These are phyloP conservation scores for Coptodon rendalli DNA, from an alignment of 2,113 vertebrate genomes.

Conservation along the genomic window DNA sequence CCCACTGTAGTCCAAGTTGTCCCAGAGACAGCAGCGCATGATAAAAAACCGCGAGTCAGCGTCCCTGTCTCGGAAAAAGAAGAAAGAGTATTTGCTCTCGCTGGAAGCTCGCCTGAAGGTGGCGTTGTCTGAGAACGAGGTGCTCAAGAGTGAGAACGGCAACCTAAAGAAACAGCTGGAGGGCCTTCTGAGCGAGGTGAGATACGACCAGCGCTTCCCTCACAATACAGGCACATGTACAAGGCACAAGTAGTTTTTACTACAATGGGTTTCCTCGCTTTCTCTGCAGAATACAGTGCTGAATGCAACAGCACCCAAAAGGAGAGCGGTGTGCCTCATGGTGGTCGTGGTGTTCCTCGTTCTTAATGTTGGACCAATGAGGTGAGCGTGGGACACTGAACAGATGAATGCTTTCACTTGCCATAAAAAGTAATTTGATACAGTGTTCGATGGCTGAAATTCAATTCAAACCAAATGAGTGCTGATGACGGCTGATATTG, in stretches of 20 bases:
- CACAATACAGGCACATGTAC: neutral
- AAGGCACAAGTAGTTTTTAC: neutral
- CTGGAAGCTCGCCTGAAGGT: constrained; percentile 83
- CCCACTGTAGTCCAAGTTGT: constrained; percentile 72
- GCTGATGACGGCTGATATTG: neutral
- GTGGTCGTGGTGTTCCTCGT: constrained; percentile 81
- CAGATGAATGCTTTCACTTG: neutral
- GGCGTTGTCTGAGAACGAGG: constrained; percentile 84
- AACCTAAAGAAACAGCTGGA: constrained; percentile 86
- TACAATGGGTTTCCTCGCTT: neutral
- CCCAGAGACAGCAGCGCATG: constrained; percentile 89
- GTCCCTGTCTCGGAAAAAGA: constrained; percentile 90
- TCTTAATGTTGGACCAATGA: constrained; percentile 79
- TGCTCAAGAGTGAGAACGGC: constrained; percentile 87
- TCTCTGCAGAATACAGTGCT: constrained; percentile 80
- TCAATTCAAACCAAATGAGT: neutral
- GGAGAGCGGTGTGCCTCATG: constrained; percentile 87
- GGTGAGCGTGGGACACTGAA: constrained; percentile 66
- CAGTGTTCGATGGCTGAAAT: neutral
- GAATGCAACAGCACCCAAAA: constrained; percentile 82
- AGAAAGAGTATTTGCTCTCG: constrained; percentile 89
- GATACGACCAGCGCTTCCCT: neutral
- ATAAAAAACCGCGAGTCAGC: constrained; percentile 96
- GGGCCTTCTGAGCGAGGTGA: constrained; percentile 84
- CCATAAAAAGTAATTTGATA: neutral